Evolutionary conservation across 2,888 invertebrate genomes (phyloP), one percentile per base, ranked within the genome.

Genomic region (Rugalucina vietnamica): DNA sequence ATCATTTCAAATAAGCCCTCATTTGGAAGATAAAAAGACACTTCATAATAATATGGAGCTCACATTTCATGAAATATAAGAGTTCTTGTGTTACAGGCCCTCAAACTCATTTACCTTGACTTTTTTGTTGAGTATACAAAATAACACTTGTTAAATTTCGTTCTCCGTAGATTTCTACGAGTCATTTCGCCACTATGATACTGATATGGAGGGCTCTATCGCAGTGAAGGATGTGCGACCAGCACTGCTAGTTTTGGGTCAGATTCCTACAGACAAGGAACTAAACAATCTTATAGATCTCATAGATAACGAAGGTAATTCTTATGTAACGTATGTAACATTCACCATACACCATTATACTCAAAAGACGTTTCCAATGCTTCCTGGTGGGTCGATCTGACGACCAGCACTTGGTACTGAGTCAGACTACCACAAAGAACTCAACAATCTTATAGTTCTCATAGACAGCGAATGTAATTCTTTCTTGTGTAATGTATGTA

Each of bases 341-440:
- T n/a, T n/a, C n/a, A n/a, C n/a, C n/a, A n/a, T n/a, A n/a, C n/a
- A n/a, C n/a, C n/a, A n/a, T n/a, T n/a, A n/a, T n/a, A n/a, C n/a
- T n/a, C n/a, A n/a, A n/a, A n/a, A n/a, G n/a, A n/a, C n/a, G n/a
- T n/a, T n/a, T n/a, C n/a, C n/a, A n/a, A n/a, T n/a, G n/a, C n/a
- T n/a, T n/a, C n/a, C n/a, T n/a, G n/a, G n/a, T n/a, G n/a, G n/a
- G n/a, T n/a, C n/a, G n/a, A n/a, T n/a, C n/a, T n/a, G n/a, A n/a
- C 76, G 84, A 21, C 72, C 76, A 8, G 81, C 81, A 0, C 78
- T 87, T 84, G 21, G 32, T 75, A n/a, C 80, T 87, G 2, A 84
- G 87, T 32, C 84, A 84, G 32, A 84, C 84, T 72, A 84, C 87
- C 3, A 84, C 84, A 71, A 81, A 4, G 84, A 87, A 57, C 82